phyloP scores from a whole-genome alignment of 2,888 invertebrate genomes.

The Aporophyla nigra region DNA sequence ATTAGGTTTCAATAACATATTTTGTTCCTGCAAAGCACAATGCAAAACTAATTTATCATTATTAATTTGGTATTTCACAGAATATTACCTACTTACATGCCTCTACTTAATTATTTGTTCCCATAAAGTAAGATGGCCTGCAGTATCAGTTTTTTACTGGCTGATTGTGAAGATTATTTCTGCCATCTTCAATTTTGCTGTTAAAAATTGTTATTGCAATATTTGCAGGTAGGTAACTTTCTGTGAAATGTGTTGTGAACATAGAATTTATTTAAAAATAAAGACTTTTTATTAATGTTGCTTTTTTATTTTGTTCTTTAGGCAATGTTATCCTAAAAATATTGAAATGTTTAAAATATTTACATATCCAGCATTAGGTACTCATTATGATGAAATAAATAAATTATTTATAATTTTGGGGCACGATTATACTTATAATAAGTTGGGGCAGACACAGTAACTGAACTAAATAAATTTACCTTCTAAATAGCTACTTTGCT shows the following conservation, averaged over 20 bases:
- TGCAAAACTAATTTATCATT: constrained; percentile 71
- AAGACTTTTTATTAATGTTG: constrained; percentile 71
- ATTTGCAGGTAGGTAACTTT: constrained; percentile 61
- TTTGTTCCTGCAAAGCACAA: constrained; percentile 73
- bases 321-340: constrained; percentile 28
- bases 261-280: constrained; percentile 71
- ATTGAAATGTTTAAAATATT: constrained; percentile 39
- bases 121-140: constrained; percentile 79
- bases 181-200: constrained; percentile 71
- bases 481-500: neutral
- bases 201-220: constrained; percentile 47
- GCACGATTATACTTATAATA: constrained; percentile 17
- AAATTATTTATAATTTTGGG: constrained; percentile 45
- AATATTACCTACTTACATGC: constrained; percentile 68
- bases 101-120: constrained; percentile 86
- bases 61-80: constrained; percentile 70
- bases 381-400: constrained; percentile 16
- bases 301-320: constrained; percentile 64
- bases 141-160: constrained; percentile 57
- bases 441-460: constrained; percentile 7
- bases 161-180: constrained; percentile 74
- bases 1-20: constrained; percentile 65
- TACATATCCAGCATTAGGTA: constrained; percentile 27
- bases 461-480: neutral
- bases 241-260: constrained; percentile 65